Base-by-base conservation (phyloP, 2,888 invertebrate species). In the Melitaea athalia region DNA sequence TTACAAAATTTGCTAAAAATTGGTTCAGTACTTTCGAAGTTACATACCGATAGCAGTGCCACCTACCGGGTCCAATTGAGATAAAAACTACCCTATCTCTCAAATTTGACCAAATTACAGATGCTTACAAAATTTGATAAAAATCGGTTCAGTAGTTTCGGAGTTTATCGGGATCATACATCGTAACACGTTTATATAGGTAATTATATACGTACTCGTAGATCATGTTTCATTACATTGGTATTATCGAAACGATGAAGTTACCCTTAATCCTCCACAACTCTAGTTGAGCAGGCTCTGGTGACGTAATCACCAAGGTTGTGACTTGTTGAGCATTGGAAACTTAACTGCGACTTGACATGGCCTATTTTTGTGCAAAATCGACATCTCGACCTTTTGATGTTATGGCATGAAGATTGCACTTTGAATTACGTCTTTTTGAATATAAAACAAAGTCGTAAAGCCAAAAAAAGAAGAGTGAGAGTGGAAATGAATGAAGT, bases 311-410 rank as follows among this genome's bases (percentile, higher is more conserved):
- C 49, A 47, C 63, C 68, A 50, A 24, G 82, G 85, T 79, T 24
- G 3, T 24, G 24, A 24, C 24, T 24, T 24, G 80, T 81, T 81
- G 82, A 85, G 84, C 87, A 88, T 84, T 85, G 86, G 82, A 85
- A 24, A 31, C 87, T 89, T 85, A 89, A 87, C 86, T 85, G 78
- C 84, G 78, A 85, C 89, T 90, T 90, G 89, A 89, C 89, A 89
- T 81, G 89, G 83, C 87, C 88, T 87, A 89, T 89, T 89, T 90
- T 86, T 85, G 81, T 86, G 85, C 84, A 86, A 88, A 67, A 55
- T 55, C 53, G 53, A 33, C 33, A 33, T 55, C 33, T 31, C 53
- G 31, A n/a, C 33, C n/a, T 31, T 85, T 80, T 84, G 78, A 80
- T 81, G 77, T 74, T 77, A 73, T 72, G 76, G 76, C 74, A 74